phyloP scores from a whole-genome alignment of 2,888 invertebrate genomes.

The Meiosimyza platycephala region DNA sequence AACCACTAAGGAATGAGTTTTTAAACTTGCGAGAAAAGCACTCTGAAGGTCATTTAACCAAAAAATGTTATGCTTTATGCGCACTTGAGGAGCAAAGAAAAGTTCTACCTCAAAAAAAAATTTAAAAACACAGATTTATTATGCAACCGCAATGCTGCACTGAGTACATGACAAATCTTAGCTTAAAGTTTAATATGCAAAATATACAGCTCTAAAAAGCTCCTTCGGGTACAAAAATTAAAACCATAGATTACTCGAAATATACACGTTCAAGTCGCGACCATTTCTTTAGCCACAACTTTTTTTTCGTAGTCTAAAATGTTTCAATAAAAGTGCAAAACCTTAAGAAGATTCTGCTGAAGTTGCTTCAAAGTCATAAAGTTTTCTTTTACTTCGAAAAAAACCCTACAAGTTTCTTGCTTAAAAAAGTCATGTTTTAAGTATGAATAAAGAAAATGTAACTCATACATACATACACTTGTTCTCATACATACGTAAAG shows the following conservation, averaged over 20 bases:
- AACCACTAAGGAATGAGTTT: no score
- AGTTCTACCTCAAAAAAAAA: no score
- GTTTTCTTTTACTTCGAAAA: neutral
- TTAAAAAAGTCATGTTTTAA: slow-evolving; percentile 1
- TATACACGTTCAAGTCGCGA: slow-evolving; percentile 21
- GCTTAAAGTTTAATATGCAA: slow-evolving; percentile 21
- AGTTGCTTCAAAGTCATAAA: slow-evolving; percentile 27
- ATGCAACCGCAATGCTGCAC: neutral
- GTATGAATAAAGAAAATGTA: neutral
- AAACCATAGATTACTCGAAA: slow-evolving; percentile 21
- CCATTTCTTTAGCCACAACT: no score
- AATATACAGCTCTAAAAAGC: neutral
- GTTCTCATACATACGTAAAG: no score
- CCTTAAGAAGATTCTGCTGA: slow-evolving; percentile 2
- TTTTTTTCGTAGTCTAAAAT: neutral
- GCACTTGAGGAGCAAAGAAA: no score
- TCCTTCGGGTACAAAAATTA: slow-evolving; percentile 9
- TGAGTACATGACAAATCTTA: neutral
- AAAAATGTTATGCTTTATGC: no score
- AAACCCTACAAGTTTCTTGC: no score
- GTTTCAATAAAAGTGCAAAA: slow-evolving; percentile 13
- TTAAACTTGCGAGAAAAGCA: no score
- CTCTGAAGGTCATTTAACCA: no score
- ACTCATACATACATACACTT: no score
- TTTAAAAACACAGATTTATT: neutral